Evolutionary conservation across 2,888 invertebrate genomes (phyloP).

Genomic region (Auanema freiburgensis): DNA sequence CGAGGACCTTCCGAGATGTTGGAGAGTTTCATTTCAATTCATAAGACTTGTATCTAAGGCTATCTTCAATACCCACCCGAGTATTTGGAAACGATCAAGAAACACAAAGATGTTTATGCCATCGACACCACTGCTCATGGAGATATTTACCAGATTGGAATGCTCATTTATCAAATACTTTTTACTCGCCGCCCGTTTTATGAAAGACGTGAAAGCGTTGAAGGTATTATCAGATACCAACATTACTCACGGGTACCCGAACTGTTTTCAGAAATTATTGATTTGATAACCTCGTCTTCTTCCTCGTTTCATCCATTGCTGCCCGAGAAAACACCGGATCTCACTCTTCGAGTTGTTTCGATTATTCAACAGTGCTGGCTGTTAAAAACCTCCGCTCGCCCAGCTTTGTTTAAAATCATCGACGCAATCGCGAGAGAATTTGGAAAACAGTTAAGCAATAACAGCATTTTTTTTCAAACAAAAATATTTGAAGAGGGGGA

Average conservation of each 20-base stretch:
- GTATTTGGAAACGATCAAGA: slow-evolving; percentile 21
- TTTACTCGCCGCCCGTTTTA: slow-evolving; percentile 39
- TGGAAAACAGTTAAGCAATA: slow-evolving; percentile 32
- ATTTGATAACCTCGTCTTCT: slow-evolving; percentile 4
- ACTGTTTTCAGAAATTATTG: slow-evolving; percentile 14
- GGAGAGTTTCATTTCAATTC: not conserved
- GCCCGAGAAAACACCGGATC: not conserved
- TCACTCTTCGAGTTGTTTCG: not conserved
- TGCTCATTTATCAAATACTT: slow-evolving; percentile 46
- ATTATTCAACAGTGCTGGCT: slow-evolving; percentile 32
- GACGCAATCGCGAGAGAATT: slow-evolving; percentile 47
- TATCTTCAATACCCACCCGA: slow-evolving; percentile 45
- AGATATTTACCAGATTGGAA: slow-evolving; percentile 46
- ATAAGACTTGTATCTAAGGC: slow-evolving; percentile 25
- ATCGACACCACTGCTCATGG: slow-evolving; percentile 7
- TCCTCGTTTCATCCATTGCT: not conserved
- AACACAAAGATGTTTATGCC: slow-evolving; percentile 18
- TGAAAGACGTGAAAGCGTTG: slow-evolving; percentile 27
- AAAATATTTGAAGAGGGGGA: slow-evolving; percentile 33
- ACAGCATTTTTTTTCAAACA: not conserved
- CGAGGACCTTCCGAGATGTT: not conserved
- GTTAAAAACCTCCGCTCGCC: slow-evolving; percentile 28
- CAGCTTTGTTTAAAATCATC: slow-evolving; percentile 33
- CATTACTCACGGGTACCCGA: no score
- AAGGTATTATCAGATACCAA: slow-evolving; percentile 15